phyloP scores from a whole-genome alignment of 1,140 invertebrate species.

The Diorhabda sublineata region DNA sequence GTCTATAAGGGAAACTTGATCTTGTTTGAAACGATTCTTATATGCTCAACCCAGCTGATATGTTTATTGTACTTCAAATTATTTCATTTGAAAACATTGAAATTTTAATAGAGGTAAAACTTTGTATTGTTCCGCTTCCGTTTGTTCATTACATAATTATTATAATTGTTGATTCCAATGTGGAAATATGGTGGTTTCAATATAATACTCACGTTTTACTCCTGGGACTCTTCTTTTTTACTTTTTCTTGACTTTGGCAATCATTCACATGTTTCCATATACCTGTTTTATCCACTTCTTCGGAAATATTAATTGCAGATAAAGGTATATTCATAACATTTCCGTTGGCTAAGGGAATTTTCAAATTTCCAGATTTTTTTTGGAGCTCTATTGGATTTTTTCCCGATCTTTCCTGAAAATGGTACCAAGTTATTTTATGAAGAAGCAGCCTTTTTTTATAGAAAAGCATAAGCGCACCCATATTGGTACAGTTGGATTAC shows the following conservation, averaged over 20 bases:
- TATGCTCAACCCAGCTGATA: too few relatives aligned
- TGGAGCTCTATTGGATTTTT: slow-evolving; percentile 28
- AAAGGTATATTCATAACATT: slow-evolving; percentile 90
- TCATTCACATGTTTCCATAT: slow-evolving; percentile 92
- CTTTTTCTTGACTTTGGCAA: slow-evolving; percentile 47
- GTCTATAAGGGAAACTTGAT: too few relatives aligned
- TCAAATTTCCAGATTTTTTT: slow-evolving; percentile 59
- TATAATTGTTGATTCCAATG: not conserved
- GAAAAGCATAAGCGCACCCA: too few relatives aligned
- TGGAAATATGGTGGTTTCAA: not conserved
- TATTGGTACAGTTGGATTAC: too few relatives aligned
- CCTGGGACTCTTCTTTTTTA: slow-evolving; percentile 47
- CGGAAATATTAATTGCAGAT: slow-evolving; percentile 84
- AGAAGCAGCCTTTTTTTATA: too few relatives aligned
- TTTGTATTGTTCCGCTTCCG: not conserved
- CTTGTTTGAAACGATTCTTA: too few relatives aligned
- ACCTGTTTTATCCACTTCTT: slow-evolving; percentile 88
- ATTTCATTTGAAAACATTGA: too few relatives aligned
- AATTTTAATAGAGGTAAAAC: slow-evolving; percentile 5
- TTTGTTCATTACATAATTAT: too few relatives aligned
- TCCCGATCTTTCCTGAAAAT: slow-evolving; percentile 24
- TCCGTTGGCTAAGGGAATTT: slow-evolving; percentile 85
- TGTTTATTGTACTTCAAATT: too few relatives aligned
- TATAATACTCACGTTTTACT: slow-evolving; percentile 40
- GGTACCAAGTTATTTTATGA: too few relatives aligned